Evolutionary conservation across 2,797 vertebrate genomes (phyloP), one percentile per base, ranked within the genome.

Genomic region (Muscicapa comitata): DNA sequence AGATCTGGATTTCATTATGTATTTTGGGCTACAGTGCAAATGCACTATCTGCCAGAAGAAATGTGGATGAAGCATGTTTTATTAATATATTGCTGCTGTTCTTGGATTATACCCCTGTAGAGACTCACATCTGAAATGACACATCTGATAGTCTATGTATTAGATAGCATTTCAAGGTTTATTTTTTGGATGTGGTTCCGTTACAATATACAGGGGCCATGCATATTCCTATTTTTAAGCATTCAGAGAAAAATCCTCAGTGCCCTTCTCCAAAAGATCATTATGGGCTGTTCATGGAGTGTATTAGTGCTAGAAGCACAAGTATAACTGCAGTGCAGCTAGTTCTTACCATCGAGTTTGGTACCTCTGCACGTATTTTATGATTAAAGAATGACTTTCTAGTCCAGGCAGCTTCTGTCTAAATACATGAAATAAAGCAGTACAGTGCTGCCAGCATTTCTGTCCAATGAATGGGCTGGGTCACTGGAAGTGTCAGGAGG

Each of bases 71-170:
- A 84, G 81, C 86, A 85, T 58, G 86, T 88, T 94, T 96, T 91
- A 94, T 96, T 89, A 95, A 96, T 97, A 96, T 95, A 94, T 87
- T 71, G 84, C 93, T 94, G 93, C 82, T 95, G 91, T 89, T 96
- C 95, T 93, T 96, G 93, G 88, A 96, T 95, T 95, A 90, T 81
- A 54, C 76, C 23, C 42, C 51, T 93, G 59, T 47, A 83, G 84
- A 82, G 43, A 42, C 43, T 92, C 66, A 86, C 80, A 85, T 91
- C 66, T 96, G 72, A 93, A 95, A 86, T 68, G 33, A 65, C 53
- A 81, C 53, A 62, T 92, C 48, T 76, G 65, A 88, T 83, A 91
- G 51, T 35, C 45, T 81, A 43, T 65, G 77, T 28, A 31, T 59
- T 80, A 82, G 86, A 87, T 73, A 72, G 57, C 51, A 65, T 92